Conservation (phyloP, 2,113 vertebrate genomes). For the Semnornis frantzii region DNA sequence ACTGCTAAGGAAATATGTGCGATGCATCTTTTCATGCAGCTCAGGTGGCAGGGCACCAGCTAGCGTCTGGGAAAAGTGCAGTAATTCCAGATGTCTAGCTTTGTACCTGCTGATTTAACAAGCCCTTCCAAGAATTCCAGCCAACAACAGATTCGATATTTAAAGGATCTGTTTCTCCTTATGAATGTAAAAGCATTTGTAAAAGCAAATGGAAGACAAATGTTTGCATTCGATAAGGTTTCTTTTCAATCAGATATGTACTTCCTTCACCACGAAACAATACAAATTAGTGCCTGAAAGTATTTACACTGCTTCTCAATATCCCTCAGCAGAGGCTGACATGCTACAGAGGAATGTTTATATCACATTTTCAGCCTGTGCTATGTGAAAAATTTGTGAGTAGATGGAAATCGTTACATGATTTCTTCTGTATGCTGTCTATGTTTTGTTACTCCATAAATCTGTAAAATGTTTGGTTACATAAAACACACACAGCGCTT, state of each 20-base stretch:
- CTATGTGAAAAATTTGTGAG: neutral
- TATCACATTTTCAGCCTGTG: conserved; percentile 10
- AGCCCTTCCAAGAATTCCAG: neutral
- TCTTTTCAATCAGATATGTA: neutral
- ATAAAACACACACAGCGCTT: neutral
- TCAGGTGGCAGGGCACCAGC: conserved; percentile 40
- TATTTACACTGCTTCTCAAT: neutral
- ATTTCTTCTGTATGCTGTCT: neutral
- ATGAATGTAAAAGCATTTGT: neutral
- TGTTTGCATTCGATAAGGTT: conserved; percentile 21
- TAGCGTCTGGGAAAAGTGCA: neutral
- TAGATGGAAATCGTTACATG: neutral
- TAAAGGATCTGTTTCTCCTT: conserved; percentile 32
- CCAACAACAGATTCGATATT: neutral
- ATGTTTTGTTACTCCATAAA: neutral
- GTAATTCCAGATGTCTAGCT: conserved; percentile 16
- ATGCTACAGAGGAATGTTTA: neutral
- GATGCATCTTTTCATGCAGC: conserved; percentile 34
- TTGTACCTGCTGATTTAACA: conserved; percentile 8
- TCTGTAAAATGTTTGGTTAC: neutral
- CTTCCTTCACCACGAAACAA: neutral
- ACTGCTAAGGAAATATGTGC: neutral
- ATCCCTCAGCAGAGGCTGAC: conserved; percentile 30
- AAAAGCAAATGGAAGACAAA: conserved; percentile 17
- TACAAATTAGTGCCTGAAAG: neutral